Evolutionary conservation across 2,113 vertebrate species (phyloP), one percentile per base, ranked within the genome.

Genomic region (Eleginops maclovinus): DNA sequence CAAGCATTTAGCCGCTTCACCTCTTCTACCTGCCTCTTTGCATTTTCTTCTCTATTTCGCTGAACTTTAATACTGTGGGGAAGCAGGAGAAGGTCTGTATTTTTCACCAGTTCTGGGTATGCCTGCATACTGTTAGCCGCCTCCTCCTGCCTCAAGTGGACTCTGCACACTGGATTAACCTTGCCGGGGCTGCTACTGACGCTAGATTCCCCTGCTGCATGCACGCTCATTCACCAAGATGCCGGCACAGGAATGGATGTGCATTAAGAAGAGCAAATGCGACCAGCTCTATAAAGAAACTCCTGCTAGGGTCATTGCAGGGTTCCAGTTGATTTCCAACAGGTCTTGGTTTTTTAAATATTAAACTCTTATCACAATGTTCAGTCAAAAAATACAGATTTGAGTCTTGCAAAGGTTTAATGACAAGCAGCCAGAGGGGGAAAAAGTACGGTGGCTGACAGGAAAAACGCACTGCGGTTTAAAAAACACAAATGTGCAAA

Each of bases 81-180:
- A 46, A 70, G 43, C 21, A 58, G 44, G 43, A 58, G 43, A 58
- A 28, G 26, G 10, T 65, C 40, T 86, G 24, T 75, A 49, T 46
- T 60, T 61, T 61, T 64, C 71, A 79, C 50, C 58, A 19, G 22
- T 41, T 43, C 72, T 51, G 24, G 51, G 21, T 87, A 75, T 56
- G 53, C 59, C 59, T 47, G 83, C 78, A 86, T 66, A 65, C 61
- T 44, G 61, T 22, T 9, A 46, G 6, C 44, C 46, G 49, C 75
- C 72, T 60, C 68, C 63, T 26, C 13, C 61, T 66, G 69, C 79
- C 65, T 68, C 63, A 47, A 81, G 76, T 86, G 75, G 77, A 72
- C 72, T 85, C 72, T 82, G 75, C 77, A 75, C 70, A 67, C 53
- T 82, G 85, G 77, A 88, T 89, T 88, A 88, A 86, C 72, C 81